Percentiles rank a stretch among this genome's conserved stretches.
phyloP scores from a whole-genome alignment of 2,888 invertebrate genomes.

The Nesidiocoris tenuis region DNA sequence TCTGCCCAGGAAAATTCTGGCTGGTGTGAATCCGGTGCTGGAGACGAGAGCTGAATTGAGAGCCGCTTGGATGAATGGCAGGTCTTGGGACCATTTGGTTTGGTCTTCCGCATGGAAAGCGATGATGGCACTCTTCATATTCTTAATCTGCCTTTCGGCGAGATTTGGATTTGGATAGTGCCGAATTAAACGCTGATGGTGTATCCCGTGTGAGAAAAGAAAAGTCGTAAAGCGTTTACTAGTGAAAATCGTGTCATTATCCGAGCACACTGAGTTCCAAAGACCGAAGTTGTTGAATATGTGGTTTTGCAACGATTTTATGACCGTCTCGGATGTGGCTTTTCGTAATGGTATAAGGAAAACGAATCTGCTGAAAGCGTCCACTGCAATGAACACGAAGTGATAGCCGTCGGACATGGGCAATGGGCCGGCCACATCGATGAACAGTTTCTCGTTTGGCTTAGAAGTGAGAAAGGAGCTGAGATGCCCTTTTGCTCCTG shows the following conservation, averaged over 20 bases:
- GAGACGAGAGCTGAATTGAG: neutral
- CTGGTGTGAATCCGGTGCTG: neutral
- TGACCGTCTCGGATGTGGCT: neutral
- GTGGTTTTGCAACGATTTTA: neutral
- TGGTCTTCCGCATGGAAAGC: slow-evolving; percentile 4
- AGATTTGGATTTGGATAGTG: slow-evolving; percentile 17
- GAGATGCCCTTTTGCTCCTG: neutral
- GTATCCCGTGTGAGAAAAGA: neutral
- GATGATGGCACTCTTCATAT: neutral
- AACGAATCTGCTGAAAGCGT: neutral
- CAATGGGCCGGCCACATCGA: neutral
- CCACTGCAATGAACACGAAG: neutral
- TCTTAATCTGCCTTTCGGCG: neutral
- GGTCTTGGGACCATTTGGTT: neutral
- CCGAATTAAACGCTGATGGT: neutral
- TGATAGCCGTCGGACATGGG: neutral
- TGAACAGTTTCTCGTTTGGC: neutral
- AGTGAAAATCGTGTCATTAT: neutral
- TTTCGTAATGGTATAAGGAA: neutral
- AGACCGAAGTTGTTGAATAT: neutral
- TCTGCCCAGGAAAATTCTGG: neutral
- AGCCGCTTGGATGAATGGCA: neutral
- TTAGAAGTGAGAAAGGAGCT: neutral
- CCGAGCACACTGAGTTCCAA: neutral
- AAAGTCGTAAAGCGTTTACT: neutral